A percentile compares a stretch with the other conserved stretches of the same genome.
phyloP scores from a whole-genome alignment of 2,888 invertebrate genomes.

The Elysia crispata region DNA sequence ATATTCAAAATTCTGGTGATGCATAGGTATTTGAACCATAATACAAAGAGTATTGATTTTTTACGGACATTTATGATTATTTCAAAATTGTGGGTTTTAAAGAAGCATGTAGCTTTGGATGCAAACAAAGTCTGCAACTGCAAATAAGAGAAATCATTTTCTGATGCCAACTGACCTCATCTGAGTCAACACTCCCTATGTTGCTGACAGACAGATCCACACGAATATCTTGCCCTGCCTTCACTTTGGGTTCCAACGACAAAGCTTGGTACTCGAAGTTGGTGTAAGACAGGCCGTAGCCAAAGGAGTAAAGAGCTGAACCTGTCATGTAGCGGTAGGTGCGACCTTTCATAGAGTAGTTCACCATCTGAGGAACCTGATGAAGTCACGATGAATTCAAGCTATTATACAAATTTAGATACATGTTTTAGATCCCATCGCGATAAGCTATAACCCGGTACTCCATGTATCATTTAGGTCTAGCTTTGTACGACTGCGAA shows the following conservation, averaged over 20 bases:
- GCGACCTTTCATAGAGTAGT: constrained; percentile 68
- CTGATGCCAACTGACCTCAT: constrained; percentile 37
- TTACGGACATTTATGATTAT: too few relatives aligned
- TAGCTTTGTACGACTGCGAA: constrained; percentile 40
- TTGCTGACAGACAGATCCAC: constrained; percentile 2
- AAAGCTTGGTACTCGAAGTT: constrained; percentile 54
- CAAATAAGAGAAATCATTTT: too few relatives aligned
- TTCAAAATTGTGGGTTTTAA: too few relatives aligned
- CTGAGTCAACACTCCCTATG: not conserved
- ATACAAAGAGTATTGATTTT: too few relatives aligned
- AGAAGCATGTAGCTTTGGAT: too few relatives aligned
- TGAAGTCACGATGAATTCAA: not conserved
- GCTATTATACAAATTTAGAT: too few relatives aligned
- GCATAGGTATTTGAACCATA: too few relatives aligned
- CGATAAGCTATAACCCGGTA: too few relatives aligned
- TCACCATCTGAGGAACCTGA: constrained; percentile 59
- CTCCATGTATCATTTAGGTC: too few relatives aligned
- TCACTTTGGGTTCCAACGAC: not conserved
- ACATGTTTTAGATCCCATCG: too few relatives aligned
- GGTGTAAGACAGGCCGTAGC: constrained; percentile 67
- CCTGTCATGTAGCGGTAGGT: constrained; percentile 73
- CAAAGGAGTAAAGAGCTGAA: constrained; percentile 66
- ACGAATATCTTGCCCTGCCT: constrained; percentile 24
- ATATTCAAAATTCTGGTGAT: too few relatives aligned
- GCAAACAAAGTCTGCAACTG: too few relatives aligned